Percentiles rank a stretch among this genome's conserved stretches.
These are phyloP conservation scores for Orestias chungarensis DNA, from an alignment of 2,797 vertebrate species.

Conservation along the genomic window DNA sequence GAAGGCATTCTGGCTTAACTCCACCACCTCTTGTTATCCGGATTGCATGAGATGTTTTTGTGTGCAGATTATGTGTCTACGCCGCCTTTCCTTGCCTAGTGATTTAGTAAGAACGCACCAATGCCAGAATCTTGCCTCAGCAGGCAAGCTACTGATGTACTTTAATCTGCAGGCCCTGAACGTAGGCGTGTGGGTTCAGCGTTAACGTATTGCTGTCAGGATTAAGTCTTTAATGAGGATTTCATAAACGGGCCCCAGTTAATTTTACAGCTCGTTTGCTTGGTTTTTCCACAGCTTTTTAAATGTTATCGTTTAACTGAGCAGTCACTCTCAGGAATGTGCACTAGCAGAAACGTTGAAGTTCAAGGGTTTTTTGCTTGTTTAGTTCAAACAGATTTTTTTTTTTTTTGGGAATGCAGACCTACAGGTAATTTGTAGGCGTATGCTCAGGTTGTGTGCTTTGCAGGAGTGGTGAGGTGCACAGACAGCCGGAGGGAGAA, in stretches of 20 bases:
- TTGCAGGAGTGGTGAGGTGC: constrained; percentile 63
- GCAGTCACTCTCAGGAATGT: constrained; percentile 15
- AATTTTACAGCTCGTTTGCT: constrained; percentile 26
- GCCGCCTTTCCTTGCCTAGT: constrained; percentile 13
- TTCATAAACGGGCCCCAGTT: constrained; percentile 19
- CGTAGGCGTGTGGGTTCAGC: constrained; percentile 17
- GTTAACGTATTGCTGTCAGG: constrained; percentile 32
- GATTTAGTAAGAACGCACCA: constrained; percentile 16
- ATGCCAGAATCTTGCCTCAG: constrained; percentile 42
- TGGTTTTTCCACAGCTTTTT: constrained; percentile 5
- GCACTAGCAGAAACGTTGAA: constrained; percentile 9
- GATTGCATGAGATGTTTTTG: background rate
- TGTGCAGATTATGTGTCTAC: background rate
- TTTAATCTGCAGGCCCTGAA: constrained; percentile 18
- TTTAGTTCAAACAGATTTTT: constrained; percentile 27
- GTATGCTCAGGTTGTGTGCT: constrained; percentile 65
- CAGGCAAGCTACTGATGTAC: constrained; percentile 38
- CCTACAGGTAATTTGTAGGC: constrained; percentile 72
- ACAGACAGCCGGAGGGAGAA: constrained; percentile 62
- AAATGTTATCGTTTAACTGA: constrained; percentile 4
- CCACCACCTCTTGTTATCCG: constrained; percentile 25
- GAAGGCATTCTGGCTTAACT: constrained; percentile 39
- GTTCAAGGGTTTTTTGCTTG: constrained; percentile 22
- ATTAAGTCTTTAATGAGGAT: constrained; percentile 51
- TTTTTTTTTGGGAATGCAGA: constrained; percentile 79